Evolutionary conservation across 2,113 vertebrate genomes (phyloP).

Genomic region (Acanthisitta chloris): DNA sequence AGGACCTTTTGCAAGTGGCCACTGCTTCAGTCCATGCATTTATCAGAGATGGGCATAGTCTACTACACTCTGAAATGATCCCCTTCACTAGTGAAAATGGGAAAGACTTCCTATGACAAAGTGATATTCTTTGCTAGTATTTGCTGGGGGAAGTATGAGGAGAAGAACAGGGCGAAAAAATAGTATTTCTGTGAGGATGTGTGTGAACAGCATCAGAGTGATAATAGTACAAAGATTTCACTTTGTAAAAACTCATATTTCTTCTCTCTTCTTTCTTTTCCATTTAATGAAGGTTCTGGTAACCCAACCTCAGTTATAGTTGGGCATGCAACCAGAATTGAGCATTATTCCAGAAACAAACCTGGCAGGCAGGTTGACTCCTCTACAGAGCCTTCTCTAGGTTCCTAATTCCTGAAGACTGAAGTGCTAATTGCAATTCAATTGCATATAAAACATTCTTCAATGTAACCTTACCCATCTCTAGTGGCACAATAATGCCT

Average conservation of each 20-base stretch:
- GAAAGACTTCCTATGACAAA: background rate
- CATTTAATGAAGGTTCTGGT: background rate
- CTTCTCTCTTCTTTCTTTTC: background rate
- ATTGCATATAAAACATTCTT: background rate
- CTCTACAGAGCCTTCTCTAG: background rate
- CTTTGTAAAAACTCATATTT: background rate
- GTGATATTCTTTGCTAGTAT: background rate
- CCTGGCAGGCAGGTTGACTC: background rate
- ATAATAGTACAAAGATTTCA: background rate
- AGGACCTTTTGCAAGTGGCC: background rate
- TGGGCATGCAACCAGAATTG: background rate
- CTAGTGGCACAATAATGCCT: background rate
- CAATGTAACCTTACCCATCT: background rate
- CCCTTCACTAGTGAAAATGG: background rate
- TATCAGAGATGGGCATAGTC: background rate
- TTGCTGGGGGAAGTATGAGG: background rate
- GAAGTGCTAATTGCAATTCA: background rate
- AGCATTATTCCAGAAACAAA: background rate
- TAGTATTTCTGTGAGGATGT: background rate
- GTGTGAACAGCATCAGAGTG: background rate
- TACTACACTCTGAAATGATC: background rate
- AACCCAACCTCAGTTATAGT: background rate
- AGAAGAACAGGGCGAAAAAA: background rate
- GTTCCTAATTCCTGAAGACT: background rate
- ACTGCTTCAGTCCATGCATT: background rate